Conservation (phyloP, 2,113 vertebrate species). For the Pseudopodoces humilis region DNA sequence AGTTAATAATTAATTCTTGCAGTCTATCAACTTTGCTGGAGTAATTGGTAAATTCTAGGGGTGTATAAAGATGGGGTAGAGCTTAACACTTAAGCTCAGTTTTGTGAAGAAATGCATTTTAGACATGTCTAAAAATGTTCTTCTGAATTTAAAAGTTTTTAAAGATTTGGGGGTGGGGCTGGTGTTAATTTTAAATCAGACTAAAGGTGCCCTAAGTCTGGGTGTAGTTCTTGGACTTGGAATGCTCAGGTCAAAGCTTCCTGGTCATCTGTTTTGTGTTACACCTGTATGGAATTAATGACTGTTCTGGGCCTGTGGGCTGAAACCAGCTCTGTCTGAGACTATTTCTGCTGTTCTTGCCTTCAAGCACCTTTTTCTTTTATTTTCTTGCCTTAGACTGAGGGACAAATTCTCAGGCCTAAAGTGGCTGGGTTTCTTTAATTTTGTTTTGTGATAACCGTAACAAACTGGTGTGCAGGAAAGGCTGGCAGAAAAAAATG, state of each 20-base stretch:
- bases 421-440: not conserved
- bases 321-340: not conserved
- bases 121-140: not conserved
- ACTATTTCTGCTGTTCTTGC: not conserved
- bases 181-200: not conserved
- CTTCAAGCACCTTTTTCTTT: not conserved
- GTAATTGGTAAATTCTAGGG: not conserved
- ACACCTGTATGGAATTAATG: not conserved
- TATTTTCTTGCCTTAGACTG: not conserved
- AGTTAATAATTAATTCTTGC: not conserved
- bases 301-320: not conserved
- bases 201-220: not conserved
- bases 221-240: not conserved
- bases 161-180: not conserved
- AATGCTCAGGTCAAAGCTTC: not conserved
- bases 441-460: not conserved
- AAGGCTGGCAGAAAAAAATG: not conserved
- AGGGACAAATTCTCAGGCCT: not conserved
- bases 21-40: not conserved
- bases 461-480: not conserved
- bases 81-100: not conserved
- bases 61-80: not conserved
- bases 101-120: not conserved
- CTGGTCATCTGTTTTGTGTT: not conserved
- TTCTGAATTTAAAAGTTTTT: not conserved